Evolutionary conservation across 2,888 invertebrate species (phyloP), one percentile per base, ranked within the genome.

Genomic region (Rhodophaea formosa): DNA sequence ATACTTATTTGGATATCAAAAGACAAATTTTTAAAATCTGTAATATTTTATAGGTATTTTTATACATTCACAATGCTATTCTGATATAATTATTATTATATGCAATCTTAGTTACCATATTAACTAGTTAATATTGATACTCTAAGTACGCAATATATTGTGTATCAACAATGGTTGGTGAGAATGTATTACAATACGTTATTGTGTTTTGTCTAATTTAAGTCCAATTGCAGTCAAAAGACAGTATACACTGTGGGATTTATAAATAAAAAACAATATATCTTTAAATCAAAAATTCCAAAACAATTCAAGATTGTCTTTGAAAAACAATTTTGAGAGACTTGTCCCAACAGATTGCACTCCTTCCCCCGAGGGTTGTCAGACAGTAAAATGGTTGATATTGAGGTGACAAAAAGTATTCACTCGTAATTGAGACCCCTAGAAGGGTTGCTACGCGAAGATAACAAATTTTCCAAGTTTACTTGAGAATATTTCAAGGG

Each of bases 321-420:
- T 39, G 39, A 39, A 39, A 39, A 39, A 39, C 39, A 39, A 39
- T 39, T 39, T 39, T 8, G n/a, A 39, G n/a, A 39, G n/a, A 39
- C 39, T 10, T 39, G 12, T 39, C 12, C 12, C 12, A n/a, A 39
- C 39, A 39, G 35, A 51, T 17, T 15, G 53, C 29, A 23, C 53
- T n/a, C 42, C 53, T 10, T 43, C 53, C 53, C 32, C 8, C 10
- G 54, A 54, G 53, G 53, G 53, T 32, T 43, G 44, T 35, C 54
- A 55, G 45, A 55, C 54, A 45, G 1, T 16, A 35, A 1, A 55
- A 55, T 55, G 35, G 42, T 23, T 17, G 14, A 30, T 47, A 54
- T 44, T 45, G 54, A 55, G 45, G 54, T 46, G 54, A 44, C 54
- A 45, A 46, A 43, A 55, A 55, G 45, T 55, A 16, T 55, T 44